Conservation (phyloP, 2,113 vertebrate genomes). For the Gymnarchus niloticus region DNA sequence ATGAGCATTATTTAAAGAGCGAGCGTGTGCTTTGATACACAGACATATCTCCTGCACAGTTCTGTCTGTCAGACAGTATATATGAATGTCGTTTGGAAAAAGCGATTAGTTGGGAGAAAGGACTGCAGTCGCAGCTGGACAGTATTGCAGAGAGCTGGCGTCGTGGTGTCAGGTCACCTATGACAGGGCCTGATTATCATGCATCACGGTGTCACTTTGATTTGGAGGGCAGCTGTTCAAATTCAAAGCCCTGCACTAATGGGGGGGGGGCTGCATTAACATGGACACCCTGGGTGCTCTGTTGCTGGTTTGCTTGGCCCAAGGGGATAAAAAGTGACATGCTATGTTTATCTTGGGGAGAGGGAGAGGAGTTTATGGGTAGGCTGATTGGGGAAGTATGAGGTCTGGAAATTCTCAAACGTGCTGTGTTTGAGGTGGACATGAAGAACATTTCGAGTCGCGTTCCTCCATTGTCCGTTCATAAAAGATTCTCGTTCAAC, state of each 20-base stretch:
- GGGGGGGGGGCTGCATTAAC: background rate
- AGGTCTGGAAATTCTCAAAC: background rate
- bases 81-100: background rate
- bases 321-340: background rate
- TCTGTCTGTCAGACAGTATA: background rate
- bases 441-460: background rate
- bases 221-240: slow-evolving; percentile 17
- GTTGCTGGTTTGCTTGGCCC: background rate
- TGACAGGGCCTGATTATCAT: background rate
- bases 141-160: too few relatives aligned
- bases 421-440: background rate
- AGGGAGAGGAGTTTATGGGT: background rate
- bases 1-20: too few relatives aligned
- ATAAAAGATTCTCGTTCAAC: background rate
- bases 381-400: background rate
- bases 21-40: too few relatives aligned
- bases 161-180: too few relatives aligned
- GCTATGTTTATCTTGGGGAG: background rate
- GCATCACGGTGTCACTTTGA: slow-evolving; percentile 17
- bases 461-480: background rate
- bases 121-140: background rate
- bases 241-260: too few relatives aligned
- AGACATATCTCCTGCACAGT: too few relatives aligned
- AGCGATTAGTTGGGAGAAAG: background rate
- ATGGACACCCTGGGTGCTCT: background rate